Base-by-base conservation (phyloP, 2,113 vertebrate species). In the Mobula birostris region DNA sequence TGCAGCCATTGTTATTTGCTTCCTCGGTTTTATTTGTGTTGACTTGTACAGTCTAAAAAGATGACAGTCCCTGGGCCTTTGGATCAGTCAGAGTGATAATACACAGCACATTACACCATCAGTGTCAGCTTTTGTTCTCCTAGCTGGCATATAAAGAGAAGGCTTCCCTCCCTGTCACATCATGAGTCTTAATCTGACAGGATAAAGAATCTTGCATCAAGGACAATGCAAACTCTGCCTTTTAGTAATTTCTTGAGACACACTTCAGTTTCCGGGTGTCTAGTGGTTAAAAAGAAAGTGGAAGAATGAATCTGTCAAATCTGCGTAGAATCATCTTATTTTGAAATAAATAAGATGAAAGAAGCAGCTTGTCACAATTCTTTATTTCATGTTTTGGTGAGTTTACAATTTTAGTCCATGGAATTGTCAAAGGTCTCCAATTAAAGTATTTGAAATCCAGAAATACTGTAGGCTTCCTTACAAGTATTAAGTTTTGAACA, bases 1-100 rank as follows among this genome's bases (percentile, higher is more conserved):
- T 97, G 97, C 97, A 97, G 98, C 97, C 98, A 98, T 98, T 98
- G 98, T 97, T 98, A 98, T 98, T 97, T 97, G 97, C 98, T 97
- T 98, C 97, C 97, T 97, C 97, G 95, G 98, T 98, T 98, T 99
- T 99, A 99, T 99, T 99, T 99, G 98, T 99, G 98, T 99, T 99
- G 98, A 99, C 98, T 99, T 97, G 98, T 98, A 97, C 97, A 97
- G 98, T 98, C 97, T 97, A 97, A 97, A 97, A 97, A 97, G 97
- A 98, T 99, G 99, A 99, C 98, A 98, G 98, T 97, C 97, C 96
- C 96, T 94, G 95, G 97, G 98, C 97, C 97, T 96, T 96, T 94
- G 97, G 97, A 98, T 99, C 98, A 98, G 98, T 98, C 98, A 98
- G 97, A 97, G 97, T 97, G 98, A 98, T 98, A 98, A 98, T 98